Evolutionary conservation across 2,113 vertebrate species (phyloP).

Genomic region (Ancistrus triradiatus): DNA sequence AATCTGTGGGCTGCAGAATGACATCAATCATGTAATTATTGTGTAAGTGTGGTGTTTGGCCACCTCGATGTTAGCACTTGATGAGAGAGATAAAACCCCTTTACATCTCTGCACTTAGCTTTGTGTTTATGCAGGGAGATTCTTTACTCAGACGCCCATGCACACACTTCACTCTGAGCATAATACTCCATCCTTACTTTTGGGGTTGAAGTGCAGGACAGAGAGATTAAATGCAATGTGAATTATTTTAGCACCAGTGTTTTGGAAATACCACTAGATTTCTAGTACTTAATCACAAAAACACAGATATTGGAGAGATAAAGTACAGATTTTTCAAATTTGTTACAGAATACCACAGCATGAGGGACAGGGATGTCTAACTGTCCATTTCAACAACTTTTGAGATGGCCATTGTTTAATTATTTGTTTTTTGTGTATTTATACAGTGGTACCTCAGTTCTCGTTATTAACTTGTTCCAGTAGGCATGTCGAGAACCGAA

Average conservation of each 20-base stretch:
- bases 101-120: slow-evolving; percentile 39
- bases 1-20: slow-evolving; percentile 34
- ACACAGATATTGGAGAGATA: too few species aligned
- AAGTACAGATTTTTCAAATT: too few species aligned
- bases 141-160: slow-evolving; percentile 11
- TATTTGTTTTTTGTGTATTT: too few species aligned
- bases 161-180: background rate
- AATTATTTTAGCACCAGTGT: background rate
- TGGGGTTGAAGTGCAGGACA: background rate
- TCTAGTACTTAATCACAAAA: too few species aligned
- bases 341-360: too few species aligned
- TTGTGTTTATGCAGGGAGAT: slow-evolving; percentile 29
- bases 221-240: background rate
- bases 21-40: slow-evolving; percentile 50
- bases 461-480: too few species aligned
- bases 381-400: too few species aligned
- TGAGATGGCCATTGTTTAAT: too few species aligned
- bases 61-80: slow-evolving; percentile 31
- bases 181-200: background rate
- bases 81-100: slow-evolving; percentile 42
- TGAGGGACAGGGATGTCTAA: too few species aligned
- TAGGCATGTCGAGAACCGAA: too few species aligned
- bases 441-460: too few species aligned
- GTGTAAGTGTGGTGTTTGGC: slow-evolving; percentile 44
- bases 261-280: too few species aligned